Evolutionary conservation across 2,888 invertebrate genomes (phyloP).

Genomic region (Dichetophora obliterata): DNA sequence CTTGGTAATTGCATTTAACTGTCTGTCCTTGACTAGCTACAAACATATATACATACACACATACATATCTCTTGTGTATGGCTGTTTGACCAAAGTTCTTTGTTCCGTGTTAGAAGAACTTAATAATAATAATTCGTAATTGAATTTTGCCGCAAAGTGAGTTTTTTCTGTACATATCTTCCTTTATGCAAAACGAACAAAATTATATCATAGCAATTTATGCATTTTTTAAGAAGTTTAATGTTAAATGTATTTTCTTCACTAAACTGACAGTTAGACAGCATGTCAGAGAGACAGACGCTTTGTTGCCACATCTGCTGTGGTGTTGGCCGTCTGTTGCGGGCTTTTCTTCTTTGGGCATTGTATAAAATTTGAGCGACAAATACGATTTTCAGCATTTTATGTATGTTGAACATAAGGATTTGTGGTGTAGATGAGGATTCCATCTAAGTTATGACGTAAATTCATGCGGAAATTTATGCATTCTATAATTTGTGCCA

Average conservation of each 20-base stretch:
- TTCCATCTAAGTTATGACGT: not conserved
- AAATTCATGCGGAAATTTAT: too few species aligned
- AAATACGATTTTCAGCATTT: not conserved
- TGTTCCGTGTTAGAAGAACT: not conserved
- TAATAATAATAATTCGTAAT: not conserved
- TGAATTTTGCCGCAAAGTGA: constrained; percentile 12
- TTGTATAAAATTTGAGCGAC: constrained; percentile 6
- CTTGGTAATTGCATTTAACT: not conserved
- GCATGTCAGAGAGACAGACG: not conserved
- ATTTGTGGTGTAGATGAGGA: not conserved
- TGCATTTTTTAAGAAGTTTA: not conserved
- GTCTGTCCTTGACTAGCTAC: not conserved
- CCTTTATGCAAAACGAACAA: not conserved
- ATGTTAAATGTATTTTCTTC: not conserved
- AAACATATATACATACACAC: not conserved
- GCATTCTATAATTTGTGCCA: too few species aligned
- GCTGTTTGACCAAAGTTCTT: not conserved
- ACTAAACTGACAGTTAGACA: not conserved
- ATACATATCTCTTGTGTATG: not conserved
- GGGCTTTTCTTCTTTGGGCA: too few species aligned
- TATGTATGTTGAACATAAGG: too few species aligned
- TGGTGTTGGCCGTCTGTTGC: not conserved
- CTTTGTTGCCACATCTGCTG: not conserved
- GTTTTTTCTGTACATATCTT: too few species aligned
- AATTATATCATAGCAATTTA: not conserved